Conservation (phyloP, 2,888 invertebrate species). For the Zygothrica quintamaculata region DNA sequence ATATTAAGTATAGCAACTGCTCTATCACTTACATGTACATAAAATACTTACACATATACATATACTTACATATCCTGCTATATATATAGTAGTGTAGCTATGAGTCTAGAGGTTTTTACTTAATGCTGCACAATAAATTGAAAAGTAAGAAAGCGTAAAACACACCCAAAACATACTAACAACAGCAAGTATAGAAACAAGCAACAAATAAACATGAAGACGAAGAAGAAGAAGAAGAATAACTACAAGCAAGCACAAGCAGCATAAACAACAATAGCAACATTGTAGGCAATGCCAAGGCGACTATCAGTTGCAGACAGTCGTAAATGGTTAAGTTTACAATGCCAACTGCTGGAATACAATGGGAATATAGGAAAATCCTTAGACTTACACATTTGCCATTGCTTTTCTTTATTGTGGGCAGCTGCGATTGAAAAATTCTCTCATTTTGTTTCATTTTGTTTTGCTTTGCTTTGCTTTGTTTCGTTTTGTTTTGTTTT, state of each 20-base stretch:
- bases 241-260: no score
- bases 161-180: slow-evolving; percentile 44
- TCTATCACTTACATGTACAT: slow-evolving; percentile 44
- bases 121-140: slow-evolving; percentile 76
- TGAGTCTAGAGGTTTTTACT: slow-evolving; percentile 8
- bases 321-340: slow-evolving; percentile 61
- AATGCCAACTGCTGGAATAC: slow-evolving; percentile 50
- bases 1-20: slow-evolving; percentile 31
- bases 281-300: slow-evolving; percentile 65
- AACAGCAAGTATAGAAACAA: slow-evolving; percentile 11
- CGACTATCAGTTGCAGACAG: slow-evolving; percentile 76
- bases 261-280: slow-evolving; percentile 27
- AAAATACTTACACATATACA: no score
- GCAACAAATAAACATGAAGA: slow-evolving; percentile 10
- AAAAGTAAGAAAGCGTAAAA: slow-evolving; percentile 75
- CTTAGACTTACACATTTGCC: slow-evolving; percentile 40
- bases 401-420: slow-evolving; percentile 46
- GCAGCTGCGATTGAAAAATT: slow-evolving; percentile 72
- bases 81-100: no score
- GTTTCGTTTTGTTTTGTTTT: slow-evolving; percentile 41
- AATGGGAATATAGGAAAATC: slow-evolving; percentile 39
- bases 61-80: no score
- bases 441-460: slow-evolving; percentile 56
- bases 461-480: slow-evolving; percentile 6
- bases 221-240: slow-evolving; percentile 17